Evolutionary conservation across 2,113 vertebrate species (phyloP).

Genomic region (Platysternon megacephalum): DNA sequence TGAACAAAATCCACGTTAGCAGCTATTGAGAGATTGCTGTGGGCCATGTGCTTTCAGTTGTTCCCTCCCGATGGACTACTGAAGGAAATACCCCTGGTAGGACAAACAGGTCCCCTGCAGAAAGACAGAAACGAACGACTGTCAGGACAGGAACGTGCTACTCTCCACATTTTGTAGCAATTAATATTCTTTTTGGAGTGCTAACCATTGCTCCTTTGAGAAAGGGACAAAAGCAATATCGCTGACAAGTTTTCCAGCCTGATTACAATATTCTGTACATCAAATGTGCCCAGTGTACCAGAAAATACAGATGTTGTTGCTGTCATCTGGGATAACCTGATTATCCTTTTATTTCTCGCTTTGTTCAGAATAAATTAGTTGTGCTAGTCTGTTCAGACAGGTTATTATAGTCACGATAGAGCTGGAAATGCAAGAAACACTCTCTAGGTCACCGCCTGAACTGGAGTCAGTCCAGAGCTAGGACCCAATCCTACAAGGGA

Average conservation of each 20-base stretch:
- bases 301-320: constrained; percentile 82
- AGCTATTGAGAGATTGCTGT: background rate
- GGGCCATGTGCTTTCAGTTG: background rate
- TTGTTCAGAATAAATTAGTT: constrained; percentile 77
- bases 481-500: rapidly evolving
- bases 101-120: background rate
- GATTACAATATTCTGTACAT: constrained; percentile 82
- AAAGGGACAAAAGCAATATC: constrained; percentile 79
- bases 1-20: background rate
- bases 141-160: background rate
- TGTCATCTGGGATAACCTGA: constrained; percentile 80
- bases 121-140: background rate
- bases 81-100: too few relatives aligned
- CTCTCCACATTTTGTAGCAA: constrained; percentile 8
- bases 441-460: constrained; percentile 38
- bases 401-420: constrained; percentile 68
- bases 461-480: background rate
- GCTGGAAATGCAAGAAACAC: constrained; percentile 28
- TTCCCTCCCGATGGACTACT: background rate
- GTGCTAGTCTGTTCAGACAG: constrained; percentile 72
- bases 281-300: constrained; percentile 78
- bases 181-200: constrained; percentile 55
- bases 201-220: constrained; percentile 72
- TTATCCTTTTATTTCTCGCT: constrained; percentile 80
- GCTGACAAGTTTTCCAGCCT: constrained; percentile 77